Base-by-base conservation (phyloP, 2,888 invertebrate species). In the Aphodius sticticus region DNA sequence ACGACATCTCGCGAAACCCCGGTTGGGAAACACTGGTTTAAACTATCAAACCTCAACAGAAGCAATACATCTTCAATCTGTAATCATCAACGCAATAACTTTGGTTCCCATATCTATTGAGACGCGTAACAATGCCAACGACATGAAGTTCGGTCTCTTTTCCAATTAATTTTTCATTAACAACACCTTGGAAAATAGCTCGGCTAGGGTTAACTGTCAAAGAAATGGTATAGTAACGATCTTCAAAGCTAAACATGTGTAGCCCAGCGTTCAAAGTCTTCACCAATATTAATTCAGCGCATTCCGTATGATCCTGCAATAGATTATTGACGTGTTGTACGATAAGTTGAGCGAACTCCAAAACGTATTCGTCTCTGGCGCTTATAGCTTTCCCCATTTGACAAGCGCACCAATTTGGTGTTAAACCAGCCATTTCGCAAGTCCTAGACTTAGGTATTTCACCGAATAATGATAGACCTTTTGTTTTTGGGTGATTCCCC, bases 351-450 rank as follows among this genome's bases (percentile, higher is more conserved):
- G 94, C 93, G 0, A 93, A 93, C 70, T 92, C 90, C 5, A 89
- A 86, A 0, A 95, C 94, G 7, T 89, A 86, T 0, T 88, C 84
- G 82, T 93, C 92, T 38, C 91, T 90, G 0, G 89, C 88, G 0
- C 91, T 86, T 26, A 96, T 86, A 82, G 92, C 91, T 76, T 89
- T 89, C 77, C 93, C 93, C 80, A 92, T 92, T 86, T 96, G 95
- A 84, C 98, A 98, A 26, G 96, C 95, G 88, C 98, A 98, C 95
- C 95, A 98, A 87, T 97, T 96, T 35, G 94, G 93, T 0, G 94
- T 93, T 80, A 98, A 96, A 0, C 91, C 93, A 0, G 97, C 97
- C 81, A 91, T 90, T 77, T 92, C 90, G 86, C 98, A 98, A 0
- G 95, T 96, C 72, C 98, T 91, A 79, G 92, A 91, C 69, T 87